Percentiles rank a stretch among this genome's conserved stretches.
Evolutionary conservation across 2,888 invertebrate species (phyloP).

Genomic region (Caenorhabditis sinica): DNA sequence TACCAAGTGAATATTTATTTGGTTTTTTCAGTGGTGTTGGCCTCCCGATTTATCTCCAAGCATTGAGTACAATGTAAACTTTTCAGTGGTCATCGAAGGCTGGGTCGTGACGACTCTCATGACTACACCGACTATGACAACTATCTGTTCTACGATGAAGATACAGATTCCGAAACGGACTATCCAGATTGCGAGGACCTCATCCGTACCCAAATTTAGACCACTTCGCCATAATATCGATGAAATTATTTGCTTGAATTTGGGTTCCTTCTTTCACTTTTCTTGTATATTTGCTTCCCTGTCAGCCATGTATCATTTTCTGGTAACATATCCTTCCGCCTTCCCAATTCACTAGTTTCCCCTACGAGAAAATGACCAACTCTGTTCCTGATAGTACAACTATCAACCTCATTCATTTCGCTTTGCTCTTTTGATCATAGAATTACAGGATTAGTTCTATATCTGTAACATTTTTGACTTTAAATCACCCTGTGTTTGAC

Average conservation of each 20-base stretch:
- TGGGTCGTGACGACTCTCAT: conserved; percentile 71
- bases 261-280: conserved; percentile 22
- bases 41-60: too few relatives aligned
- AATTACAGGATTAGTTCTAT: conserved; percentile 15
- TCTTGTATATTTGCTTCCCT: conserved; percentile 59
- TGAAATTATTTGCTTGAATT: not conserved
- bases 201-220: conserved; percentile 60
- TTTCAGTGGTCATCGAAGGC: conserved; percentile 72
- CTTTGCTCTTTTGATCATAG: not conserved
- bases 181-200: conserved; percentile 64
- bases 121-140: conserved; percentile 77
- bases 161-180: conserved; percentile 50
- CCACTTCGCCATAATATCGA: conserved; percentile 1
- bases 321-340: conserved; percentile 49
- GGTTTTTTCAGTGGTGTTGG: too few relatives aligned
- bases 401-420: conserved; percentile 23
- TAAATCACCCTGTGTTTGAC: conserved; percentile 43
- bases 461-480: conserved; percentile 3
- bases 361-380: conserved; percentile 34
- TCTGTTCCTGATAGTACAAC: conserved; percentile 38
- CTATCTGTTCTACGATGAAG: conserved; percentile 65
- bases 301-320: conserved; percentile 55
- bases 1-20: conserved; percentile 63
- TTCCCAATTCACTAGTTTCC: not conserved
- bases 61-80: too few relatives aligned